A percentile compares a stretch with the other conserved stretches of the same genome.
Conservation (phyloP, 2,888 invertebrate species). For the Spialia ferax region DNA sequence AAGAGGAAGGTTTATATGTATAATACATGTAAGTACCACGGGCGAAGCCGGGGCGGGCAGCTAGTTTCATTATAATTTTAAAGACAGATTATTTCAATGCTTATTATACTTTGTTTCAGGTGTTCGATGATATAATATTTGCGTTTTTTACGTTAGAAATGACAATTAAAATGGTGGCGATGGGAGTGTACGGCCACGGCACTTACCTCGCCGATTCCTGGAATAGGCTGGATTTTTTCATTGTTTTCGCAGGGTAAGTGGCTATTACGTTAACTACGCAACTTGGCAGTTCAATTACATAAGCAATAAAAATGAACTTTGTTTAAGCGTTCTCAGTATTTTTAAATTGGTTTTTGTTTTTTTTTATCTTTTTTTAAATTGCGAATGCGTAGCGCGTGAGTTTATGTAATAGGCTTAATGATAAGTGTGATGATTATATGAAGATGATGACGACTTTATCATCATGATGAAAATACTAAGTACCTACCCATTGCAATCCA, state of each 20-base stretch:
- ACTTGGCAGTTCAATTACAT: slow-evolving; percentile 8
- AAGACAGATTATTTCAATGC: background rate
- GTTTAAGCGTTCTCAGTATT: background rate
- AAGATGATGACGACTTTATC: too few species aligned
- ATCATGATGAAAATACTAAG: too few species aligned
- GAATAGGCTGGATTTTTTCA: slow-evolving; percentile 99
- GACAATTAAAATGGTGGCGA: slow-evolving; percentile 99
- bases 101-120: slow-evolving; percentile 81
- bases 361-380: too few species aligned
- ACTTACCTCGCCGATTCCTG: slow-evolving; percentile 99
- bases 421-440: too few species aligned
- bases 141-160: slow-evolving; percentile 99
- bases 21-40: too few species aligned
- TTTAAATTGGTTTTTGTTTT: background rate
- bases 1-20: too few species aligned
- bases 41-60: too few species aligned
- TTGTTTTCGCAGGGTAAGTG: slow-evolving; percentile 96
- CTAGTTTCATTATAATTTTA: too few species aligned
- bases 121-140: slow-evolving; percentile 99
- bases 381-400: too few species aligned
- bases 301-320: background rate
- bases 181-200: slow-evolving; percentile 97
- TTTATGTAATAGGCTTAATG: too few species aligned
- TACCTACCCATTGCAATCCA: too few species aligned
- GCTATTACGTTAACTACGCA: slow-evolving; percentile 2